Evolutionary conservation across 2,888 invertebrate species (phyloP), one percentile per base, ranked within the genome.

Genomic region (Ecdyonurus torrentis): DNA sequence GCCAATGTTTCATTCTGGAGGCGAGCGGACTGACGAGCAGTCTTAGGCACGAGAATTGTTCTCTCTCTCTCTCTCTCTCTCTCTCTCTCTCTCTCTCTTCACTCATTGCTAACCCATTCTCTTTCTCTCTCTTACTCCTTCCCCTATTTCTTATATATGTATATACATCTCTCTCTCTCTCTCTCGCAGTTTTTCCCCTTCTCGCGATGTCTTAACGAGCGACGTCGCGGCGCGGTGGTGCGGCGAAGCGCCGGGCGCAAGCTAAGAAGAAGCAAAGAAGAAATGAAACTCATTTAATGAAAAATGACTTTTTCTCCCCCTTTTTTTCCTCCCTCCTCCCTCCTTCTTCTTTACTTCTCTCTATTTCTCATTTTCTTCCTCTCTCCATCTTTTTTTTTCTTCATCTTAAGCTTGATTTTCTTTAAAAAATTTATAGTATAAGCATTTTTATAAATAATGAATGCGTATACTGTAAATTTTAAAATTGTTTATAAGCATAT

Each of bases 271-370:
- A 55, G 55, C 55, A n/a, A 22, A 55, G 55, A 55, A 55, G 55
- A 55, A 55, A 55, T 37, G 55, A 55, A 55, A 55, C 22, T 55
- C 55, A 55, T 55, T 55, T 55, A 55, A 55, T 55, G 55, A 55
- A 55, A 55, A 55, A 55, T 55, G 55, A 55, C 55, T 55, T 55
- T 55, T 37, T 37, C 37, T 37, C 5, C 37, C 37, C 55, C 10
- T 55, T 22, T n/a, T 50, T 50, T 10, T 18, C 50, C 50, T 18
- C 7, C 18, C 7, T 18, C 7, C 55, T 10, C 55, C n/a, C n/a
- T 55, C 22, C 55, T n/a, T n/a, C n/a, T n/a, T n/a, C n/a, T n/a
- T n/a, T n/a, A n/a, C n/a, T n/a, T n/a, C n/a, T n/a, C n/a, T 55
- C 19, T 55, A 55, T 55, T 55, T 55, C 55, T 55, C 37, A 37